Conservation (phyloP, 2,888 invertebrate species). For the Podabrus alpinus region DNA sequence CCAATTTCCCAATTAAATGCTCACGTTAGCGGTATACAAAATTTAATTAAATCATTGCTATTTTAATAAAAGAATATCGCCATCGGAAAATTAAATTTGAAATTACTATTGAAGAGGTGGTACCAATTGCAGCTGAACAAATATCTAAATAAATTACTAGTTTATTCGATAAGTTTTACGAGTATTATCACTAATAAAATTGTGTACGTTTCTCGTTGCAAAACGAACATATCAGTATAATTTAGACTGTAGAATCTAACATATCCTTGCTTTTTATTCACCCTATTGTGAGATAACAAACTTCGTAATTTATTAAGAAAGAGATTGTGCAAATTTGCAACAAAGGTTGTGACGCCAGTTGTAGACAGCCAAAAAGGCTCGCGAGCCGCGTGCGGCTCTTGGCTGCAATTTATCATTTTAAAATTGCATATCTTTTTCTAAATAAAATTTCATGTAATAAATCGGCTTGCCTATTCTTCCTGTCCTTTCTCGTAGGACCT, state of each 20-base stretch:
- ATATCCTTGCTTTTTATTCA: constrained; percentile 43
- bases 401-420: background rate
- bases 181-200: constrained; percentile 34
- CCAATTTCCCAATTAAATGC: background rate
- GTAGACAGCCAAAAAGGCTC: background rate
- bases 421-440: constrained; percentile 1
- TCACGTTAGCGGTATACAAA: background rate
- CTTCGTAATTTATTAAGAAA: constrained; percentile 17
- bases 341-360: background rate
- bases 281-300: constrained; percentile 29
- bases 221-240: constrained; percentile 42
- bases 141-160: background rate
- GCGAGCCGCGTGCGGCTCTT: background rate
- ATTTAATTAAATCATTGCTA: background rate
- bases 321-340: constrained; percentile 1
- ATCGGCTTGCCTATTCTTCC: constrained; percentile 50
- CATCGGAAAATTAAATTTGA: background rate
- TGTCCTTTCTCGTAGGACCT: constrained; percentile 34
- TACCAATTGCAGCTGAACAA: background rate
- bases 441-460: constrained; percentile 21
- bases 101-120: background rate
- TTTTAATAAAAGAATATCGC: background rate
- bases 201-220: constrained; percentile 40
- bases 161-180: background rate
- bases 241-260: constrained; percentile 39